Base-by-base conservation (phyloP, 2,113 vertebrate species). In the Orycteropus afer region DNA sequence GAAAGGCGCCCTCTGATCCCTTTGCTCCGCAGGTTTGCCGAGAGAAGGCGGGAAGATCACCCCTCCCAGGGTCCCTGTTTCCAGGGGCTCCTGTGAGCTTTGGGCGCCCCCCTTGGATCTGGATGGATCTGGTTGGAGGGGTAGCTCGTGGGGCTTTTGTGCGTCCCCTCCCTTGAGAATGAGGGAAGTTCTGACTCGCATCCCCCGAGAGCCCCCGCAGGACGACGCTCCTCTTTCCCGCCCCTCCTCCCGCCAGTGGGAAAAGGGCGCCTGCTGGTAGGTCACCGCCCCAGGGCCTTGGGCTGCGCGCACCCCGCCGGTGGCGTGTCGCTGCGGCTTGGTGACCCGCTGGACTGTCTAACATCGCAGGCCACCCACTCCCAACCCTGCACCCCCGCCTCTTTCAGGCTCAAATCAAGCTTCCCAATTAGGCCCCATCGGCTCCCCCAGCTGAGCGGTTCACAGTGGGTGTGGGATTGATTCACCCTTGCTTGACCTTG, bases 351-450 rank as follows among this genome's bases (percentile, higher is more conserved):
- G n/a, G n/a, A n/a, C n/a, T n/a, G n/a, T n/a, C n/a, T n/a, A n/a
- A n/a, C n/a, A n/a, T n/a, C n/a, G n/a, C 8, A 45, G 57, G 2
- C 32, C 0, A 20, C 1, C 69, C 2, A 69, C 55, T 63, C 84
- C 71, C 67, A 57, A 86, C 93, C 91, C 92, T 89, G 89, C 5
- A 25, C 23, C 1, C 9, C 12, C 1, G 0, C 67, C 59, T 49
- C 45, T 27, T n/a, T 40, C 76, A 37, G 32, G 14, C 37, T 91
- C 94, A 53, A 51, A 51, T 40, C 83, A 74, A 74, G 73, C 85
- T 34, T 85, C 89, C 93, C 78, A 34, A 23, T 96, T 96, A 87
- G 61, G 90, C 55, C 85, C 84, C 91, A 47, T 95, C 67, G 17
- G 32, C 91, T 97, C 90, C 87, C 90, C 94, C 78, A 71, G n/a